phyloP scores from a whole-genome alignment of 2,888 invertebrate genomes.

The Ecliptopera silaceata region DNA sequence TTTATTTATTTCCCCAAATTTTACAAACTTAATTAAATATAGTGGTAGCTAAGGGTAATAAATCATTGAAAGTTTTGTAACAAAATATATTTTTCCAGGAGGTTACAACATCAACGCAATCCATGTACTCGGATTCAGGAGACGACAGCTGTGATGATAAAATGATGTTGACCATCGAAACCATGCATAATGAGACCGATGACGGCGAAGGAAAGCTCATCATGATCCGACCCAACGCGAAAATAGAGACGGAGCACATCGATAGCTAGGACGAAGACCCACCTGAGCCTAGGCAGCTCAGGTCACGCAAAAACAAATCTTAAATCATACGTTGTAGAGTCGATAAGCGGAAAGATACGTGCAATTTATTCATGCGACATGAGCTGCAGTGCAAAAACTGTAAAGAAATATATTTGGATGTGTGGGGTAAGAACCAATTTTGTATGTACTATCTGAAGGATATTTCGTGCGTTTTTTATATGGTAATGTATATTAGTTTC shows the following conservation, averaged over 20 bases:
- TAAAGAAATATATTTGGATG: background rate
- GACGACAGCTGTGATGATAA: conserved; percentile 89
- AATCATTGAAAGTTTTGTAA: background rate
- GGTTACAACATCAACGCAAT: conserved; percentile 87
- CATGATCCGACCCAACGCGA: conserved; percentile 61
- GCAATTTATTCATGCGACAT: background rate
- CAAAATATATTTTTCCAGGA: conserved; percentile 47
- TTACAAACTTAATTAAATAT: too few species aligned
- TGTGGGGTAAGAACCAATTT: background rate
- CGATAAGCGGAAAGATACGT: background rate
- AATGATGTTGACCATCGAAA: conserved; percentile 88
- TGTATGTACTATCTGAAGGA: background rate
- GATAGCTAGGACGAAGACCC: conserved; percentile 62
- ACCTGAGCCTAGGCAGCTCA: conserved; percentile 21
- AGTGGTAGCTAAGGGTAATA: too few species aligned
- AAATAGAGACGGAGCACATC: conserved; percentile 61
- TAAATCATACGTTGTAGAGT: background rate
- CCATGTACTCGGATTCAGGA: conserved; percentile 87
- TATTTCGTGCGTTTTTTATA: background rate
- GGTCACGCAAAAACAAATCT: conserved; percentile 11
- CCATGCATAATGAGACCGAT: conserved; percentile 85
- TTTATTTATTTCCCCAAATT: too few species aligned
- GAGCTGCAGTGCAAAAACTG: background rate
- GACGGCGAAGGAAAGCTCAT: conserved; percentile 75
- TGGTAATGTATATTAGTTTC: background rate